Evolutionary conservation across 2,113 vertebrate genomes (phyloP).

Genomic region (Struthio camelus): DNA sequence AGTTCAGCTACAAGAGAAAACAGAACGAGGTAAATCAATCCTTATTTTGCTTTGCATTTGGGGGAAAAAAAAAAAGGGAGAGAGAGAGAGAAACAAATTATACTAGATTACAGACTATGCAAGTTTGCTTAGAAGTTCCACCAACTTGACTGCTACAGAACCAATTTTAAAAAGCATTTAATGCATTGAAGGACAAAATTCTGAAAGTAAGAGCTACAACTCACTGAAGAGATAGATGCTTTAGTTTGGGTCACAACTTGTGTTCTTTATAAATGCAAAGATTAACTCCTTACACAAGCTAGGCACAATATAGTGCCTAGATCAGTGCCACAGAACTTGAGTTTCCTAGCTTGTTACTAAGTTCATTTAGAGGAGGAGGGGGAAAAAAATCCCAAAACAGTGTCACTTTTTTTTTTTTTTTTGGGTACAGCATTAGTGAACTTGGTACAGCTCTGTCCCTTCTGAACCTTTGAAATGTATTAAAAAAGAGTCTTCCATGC

Average conservation of each 20-base stretch:
- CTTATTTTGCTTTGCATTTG: not conserved
- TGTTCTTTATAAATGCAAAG: not conserved
- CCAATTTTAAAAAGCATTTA: not conserved
- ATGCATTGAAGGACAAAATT: not conserved
- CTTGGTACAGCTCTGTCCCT: no score
- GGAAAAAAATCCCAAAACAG: not conserved
- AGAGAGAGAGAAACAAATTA: not conserved
- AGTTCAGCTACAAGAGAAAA: slow-evolving; percentile 81
- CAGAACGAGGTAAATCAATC: not conserved
- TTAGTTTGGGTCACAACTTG: not conserved
- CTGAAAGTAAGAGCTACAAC: not conserved
- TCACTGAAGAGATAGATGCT: not conserved
- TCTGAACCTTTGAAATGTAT: no score
- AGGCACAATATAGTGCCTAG: not conserved
- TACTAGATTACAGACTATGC: not conserved
- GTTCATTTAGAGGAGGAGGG: not conserved
- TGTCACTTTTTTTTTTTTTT: no score
- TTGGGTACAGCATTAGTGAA: no score
- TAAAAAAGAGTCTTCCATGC: not conserved
- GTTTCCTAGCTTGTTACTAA: not conserved
- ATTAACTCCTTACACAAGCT: not conserved
- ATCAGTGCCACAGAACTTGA: not conserved
- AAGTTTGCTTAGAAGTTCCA: not conserved
- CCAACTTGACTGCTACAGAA: not conserved
- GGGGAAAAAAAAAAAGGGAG: not conserved